These are phyloP conservation scores for Helarctos malayanus DNA, from an alignment of 2,797 vertebrate genomes.

Conservation along the genomic window DNA sequence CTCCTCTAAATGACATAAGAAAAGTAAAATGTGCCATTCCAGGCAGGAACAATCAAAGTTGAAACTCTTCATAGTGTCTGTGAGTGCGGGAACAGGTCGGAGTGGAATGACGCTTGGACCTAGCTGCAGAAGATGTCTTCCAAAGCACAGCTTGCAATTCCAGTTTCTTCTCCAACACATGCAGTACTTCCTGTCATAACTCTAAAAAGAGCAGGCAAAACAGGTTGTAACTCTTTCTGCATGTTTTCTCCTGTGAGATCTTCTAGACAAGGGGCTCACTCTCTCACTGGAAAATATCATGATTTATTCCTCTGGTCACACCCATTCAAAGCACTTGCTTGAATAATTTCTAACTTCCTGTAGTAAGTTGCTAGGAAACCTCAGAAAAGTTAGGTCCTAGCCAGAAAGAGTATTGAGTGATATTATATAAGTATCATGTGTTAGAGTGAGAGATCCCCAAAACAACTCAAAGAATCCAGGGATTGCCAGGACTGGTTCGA, in stretches of 20 bases:
- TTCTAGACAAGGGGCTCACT: background rate
- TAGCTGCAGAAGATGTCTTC: background rate
- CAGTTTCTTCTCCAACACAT: background rate
- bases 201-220: background rate
- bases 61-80: conserved; percentile 19
- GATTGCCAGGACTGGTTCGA: background rate
- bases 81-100: background rate
- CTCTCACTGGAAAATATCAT: background rate
- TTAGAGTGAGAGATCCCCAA: background rate
- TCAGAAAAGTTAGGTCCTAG: background rate
- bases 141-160: background rate
- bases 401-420: background rate
- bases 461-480: background rate
- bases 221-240: background rate
- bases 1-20: background rate
- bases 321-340: background rate
- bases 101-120: background rate
- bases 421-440: background rate
- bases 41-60: background rate
- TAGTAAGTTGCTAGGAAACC: background rate
- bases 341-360: background rate
- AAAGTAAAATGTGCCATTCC: conserved; percentile 33
- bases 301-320: background rate
- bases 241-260: background rate
- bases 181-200: background rate